These are phyloP conservation scores for Vesta saturnalis DNA, from an alignment of 2,888 invertebrate genomes.

Conservation along the genomic window DNA sequence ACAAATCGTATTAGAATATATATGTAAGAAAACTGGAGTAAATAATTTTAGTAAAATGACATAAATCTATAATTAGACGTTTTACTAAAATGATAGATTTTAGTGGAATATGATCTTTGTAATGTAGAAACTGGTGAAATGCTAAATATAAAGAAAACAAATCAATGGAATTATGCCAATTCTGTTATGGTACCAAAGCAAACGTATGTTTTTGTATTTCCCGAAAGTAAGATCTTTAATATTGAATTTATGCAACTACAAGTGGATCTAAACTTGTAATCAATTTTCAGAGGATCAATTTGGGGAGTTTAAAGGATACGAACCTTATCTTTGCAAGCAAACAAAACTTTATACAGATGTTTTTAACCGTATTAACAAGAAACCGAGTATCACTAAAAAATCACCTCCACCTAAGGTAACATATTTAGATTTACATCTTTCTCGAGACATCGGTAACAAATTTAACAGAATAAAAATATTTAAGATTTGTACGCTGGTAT, in stretches of 20 bases:
- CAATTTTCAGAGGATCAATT: constrained; percentile 39
- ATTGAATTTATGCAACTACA: neutral
- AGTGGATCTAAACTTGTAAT: neutral
- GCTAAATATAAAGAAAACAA: constrained; percentile 45
- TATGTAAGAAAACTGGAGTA: constrained; percentile 47
- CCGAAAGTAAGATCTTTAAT: constrained; percentile 45
- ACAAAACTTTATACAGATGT: constrained; percentile 40
- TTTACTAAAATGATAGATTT: constrained; percentile 15
- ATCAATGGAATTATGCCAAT: constrained; percentile 46
- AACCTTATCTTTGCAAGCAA: constrained; percentile 38
- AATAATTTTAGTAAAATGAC: constrained; percentile 34
- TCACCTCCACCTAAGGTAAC: constrained; percentile 16
- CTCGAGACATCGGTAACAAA: constrained; percentile 2
- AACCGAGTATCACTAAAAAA: constrained; percentile 7
- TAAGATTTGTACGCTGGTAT: no score
- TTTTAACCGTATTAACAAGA: constrained; percentile 31
- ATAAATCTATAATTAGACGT: neutral
- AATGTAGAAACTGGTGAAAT: constrained; percentile 49
- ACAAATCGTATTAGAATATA: constrained; percentile 58
- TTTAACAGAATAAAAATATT: neutral
- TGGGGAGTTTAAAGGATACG: constrained; percentile 32
- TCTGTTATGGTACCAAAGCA: constrained; percentile 47
- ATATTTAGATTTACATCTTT: neutral
- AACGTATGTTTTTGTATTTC: constrained; percentile 50
- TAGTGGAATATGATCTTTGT: constrained; percentile 55